Base-by-base conservation (phyloP, 2,797 vertebrate species). In the Sebastes goodei region DNA sequence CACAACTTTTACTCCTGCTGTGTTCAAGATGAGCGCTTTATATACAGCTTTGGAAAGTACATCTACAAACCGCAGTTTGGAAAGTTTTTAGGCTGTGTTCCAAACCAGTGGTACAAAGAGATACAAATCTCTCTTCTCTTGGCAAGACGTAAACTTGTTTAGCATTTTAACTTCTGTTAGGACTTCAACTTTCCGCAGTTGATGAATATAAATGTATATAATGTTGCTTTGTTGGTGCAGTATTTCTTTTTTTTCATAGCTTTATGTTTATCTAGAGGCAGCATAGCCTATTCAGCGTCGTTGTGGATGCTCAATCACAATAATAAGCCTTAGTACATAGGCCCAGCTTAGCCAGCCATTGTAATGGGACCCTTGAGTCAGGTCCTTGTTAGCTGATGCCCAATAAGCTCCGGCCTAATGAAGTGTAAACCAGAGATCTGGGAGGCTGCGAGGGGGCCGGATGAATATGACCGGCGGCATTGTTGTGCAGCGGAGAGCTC, bases 381-480 rank as follows among this genome's bases (percentile, higher is more conserved):
- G 91, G 74, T 86, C 83, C 91, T 89, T 82, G 92, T 91, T 92
- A 89, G 87, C 83, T 85, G 85, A 89, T 88, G 83, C 78, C 87
- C 91, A 90, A 89, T 93, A 87, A 93, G 81, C 90, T 82, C 32
- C 75, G 29, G 84, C 80, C 86, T 94, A 94, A 94, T 95, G 93
- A 94, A 94, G 92, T 93, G 91, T 92, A 90, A 93, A 93, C 64
- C 84, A 80, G 85, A 89, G 90, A 91, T 87, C 82, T 88, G 84
- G 73, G 88, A 81, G 79, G 80, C 72, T 72, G 56, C 49, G 64
- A 52, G 52, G 55, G 52, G 76, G 65, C 74, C 25, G 73, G 76
- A 88, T 81, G 86, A 89, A 84, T 77, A 77, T 49, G 63, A 76
- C 88, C 42, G 21, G 63, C 71, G 46, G 88, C 78, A 78, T 76